Evolutionary conservation across 2,888 invertebrate species (phyloP), one percentile per base, ranked within the genome.

Genomic region (Lacanobia wlatinum): DNA sequence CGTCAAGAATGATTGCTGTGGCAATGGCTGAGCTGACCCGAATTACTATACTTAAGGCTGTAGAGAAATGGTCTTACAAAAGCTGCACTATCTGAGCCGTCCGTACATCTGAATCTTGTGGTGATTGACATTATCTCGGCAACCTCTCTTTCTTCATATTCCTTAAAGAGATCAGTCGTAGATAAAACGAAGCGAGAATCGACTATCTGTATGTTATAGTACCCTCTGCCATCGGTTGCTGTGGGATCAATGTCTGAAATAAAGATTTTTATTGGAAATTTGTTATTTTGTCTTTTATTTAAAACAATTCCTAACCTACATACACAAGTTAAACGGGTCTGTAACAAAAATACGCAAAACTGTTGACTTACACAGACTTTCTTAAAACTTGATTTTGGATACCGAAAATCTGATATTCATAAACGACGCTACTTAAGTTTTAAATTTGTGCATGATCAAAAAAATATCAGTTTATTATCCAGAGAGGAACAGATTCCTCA

Each of bases 111-210:
- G 65, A 94, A 94, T 1, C 65, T 78, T 4, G 92, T 87, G 14
- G 91, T 90, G 4, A 93, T 73, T 34, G 85, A 84, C 65, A 94
- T 90, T 3, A 71, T 68, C 0, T 62, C 34, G 0, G 70, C 60
- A 1, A 92, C 93, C 82, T 96, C 96, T 50, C 89, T 48, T 79
- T 94, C 92, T 84, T 96, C 96, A 80, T 94, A 96, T 1, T 87
- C 61, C n/a, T 62, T 77, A 70, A 87, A 96, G 0, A 82, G 84
- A 18, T 83, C 82, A 56, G 89, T 93, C 9, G 95, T 93, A 1
- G 82, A 66, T 34, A 95, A 82, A 0, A 86, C 74, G 48, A 95
- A 91, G 48, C 80, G 78, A 5, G 89, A 88, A 70, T 91, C 70
- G 16, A 67, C 70, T 16, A 87, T 76, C 0, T 77, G 70, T 2